These are phyloP conservation scores for Tautogolabrus adspersus DNA, from an alignment of 2,113 vertebrate species.

Conservation along the genomic window DNA sequence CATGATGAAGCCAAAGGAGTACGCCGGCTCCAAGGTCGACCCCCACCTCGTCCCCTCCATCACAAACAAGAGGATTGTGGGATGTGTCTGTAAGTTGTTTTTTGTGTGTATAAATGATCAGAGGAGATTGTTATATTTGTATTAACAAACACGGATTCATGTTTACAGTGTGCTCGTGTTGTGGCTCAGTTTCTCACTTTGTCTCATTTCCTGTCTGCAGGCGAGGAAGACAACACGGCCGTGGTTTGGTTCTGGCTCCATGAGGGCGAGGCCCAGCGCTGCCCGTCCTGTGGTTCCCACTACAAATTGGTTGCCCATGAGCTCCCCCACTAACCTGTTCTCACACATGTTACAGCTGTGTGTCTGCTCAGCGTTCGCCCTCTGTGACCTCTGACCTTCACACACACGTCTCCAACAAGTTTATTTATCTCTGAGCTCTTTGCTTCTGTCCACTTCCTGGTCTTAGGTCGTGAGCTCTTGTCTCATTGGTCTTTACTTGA, in stretches of 20 bases:
- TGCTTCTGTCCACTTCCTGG: constrained; percentile 5
- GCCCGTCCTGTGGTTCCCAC: constrained; percentile 89
- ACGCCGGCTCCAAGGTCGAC: constrained; percentile 88
- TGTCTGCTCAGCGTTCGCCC: not conserved
- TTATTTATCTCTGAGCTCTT: not conserved
- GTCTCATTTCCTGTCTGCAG: constrained; percentile 65
- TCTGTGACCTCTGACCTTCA: constrained; percentile 7
- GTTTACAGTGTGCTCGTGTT: too few relatives aligned
- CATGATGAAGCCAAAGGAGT: constrained; percentile 84
- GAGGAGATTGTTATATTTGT: too few relatives aligned
- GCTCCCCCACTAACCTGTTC: constrained; percentile 74
- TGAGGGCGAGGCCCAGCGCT: constrained; percentile 88
- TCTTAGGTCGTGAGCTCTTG: not conserved
- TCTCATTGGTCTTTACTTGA: constrained; percentile 6
- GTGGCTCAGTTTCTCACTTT: too few relatives aligned
- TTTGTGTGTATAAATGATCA: too few relatives aligned
- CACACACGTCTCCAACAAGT: constrained; percentile 8
- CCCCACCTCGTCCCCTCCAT: constrained; percentile 91
- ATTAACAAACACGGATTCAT: too few relatives aligned
- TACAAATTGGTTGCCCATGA: constrained; percentile 88
- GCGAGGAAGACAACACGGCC: constrained; percentile 91
- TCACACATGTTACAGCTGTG: not conserved
- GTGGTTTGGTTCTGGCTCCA: constrained; percentile 93
- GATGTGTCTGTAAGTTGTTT: constrained; percentile 89
- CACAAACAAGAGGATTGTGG: constrained; percentile 89